Evolutionary conservation across 2,888 invertebrate genomes (phyloP).

Genomic region (Andrena praecox): DNA sequence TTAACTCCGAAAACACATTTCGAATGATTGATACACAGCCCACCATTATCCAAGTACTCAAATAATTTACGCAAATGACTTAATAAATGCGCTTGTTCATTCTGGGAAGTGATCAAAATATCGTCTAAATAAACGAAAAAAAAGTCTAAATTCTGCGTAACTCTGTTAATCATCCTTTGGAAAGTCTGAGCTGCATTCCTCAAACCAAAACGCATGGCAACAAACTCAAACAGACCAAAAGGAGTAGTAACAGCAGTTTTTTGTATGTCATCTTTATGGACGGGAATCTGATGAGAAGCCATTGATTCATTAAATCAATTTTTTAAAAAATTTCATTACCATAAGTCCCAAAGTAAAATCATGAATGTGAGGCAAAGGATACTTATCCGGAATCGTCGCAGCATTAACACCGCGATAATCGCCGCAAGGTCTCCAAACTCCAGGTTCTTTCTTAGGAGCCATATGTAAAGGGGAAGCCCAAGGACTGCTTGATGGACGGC

Average conservation of each 20-base stretch:
- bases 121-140: too few relatives aligned
- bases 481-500: constrained; percentile 1
- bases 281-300: background rate
- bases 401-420: constrained; percentile 2
- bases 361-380: background rate
- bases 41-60: too few relatives aligned
- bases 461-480: constrained; percentile 5
- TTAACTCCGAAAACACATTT: too few relatives aligned
- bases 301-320: background rate
- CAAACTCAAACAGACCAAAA: background rate
- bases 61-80: too few relatives aligned
- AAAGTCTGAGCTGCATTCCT: constrained; percentile 2
- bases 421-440: background rate
- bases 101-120: too few relatives aligned
- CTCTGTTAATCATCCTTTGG: background rate
- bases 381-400: background rate
- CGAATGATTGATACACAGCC: too few relatives aligned
- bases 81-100: too few relatives aligned
- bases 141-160: too few relatives aligned
- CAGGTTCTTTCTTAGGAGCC: background rate
- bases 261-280: background rate
- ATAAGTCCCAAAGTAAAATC: background rate
- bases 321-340: background rate
- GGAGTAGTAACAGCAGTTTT: constrained; percentile 7
- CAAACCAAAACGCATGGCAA: constrained; percentile 7